Percentiles rank a stretch among this genome's conserved stretches.
Conservation (phyloP, 2,113 vertebrate genomes). For the Cinclus mexicanus region DNA sequence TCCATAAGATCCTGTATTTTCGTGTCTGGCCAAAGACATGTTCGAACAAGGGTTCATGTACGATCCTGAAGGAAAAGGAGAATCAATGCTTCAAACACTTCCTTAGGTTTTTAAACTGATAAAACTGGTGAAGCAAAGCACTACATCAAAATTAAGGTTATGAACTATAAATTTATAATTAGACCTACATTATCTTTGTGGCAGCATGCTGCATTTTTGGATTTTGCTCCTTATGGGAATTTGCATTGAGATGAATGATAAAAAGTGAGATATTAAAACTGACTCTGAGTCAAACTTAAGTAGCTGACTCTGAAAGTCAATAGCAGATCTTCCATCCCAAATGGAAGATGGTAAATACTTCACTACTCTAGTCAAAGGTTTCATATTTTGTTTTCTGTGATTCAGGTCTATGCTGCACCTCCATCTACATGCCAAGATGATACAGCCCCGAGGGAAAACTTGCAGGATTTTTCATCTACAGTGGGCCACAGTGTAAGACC, state of each 20-base stretch:
- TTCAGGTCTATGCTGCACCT: slow-evolving; percentile 84
- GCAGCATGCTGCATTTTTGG: background rate
- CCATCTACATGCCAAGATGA: slow-evolving; percentile 74
- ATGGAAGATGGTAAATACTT: background rate
- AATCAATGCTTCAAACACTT: background rate
- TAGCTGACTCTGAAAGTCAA: background rate
- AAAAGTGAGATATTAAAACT: background rate
- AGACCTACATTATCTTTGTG: background rate
- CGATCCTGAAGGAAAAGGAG: background rate
- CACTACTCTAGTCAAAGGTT: background rate
- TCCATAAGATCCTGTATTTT: background rate
- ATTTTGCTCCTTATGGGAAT: background rate
- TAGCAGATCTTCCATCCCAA: background rate
- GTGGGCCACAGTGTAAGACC: slow-evolving; percentile 58
- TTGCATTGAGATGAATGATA: background rate
- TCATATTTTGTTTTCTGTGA: slow-evolving; percentile 5
- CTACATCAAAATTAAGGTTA: background rate
- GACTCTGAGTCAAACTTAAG: background rate
- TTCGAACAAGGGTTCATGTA: background rate
- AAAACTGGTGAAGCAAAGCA: background rate
- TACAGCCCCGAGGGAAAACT: slow-evolving; percentile 75
- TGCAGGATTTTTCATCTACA: slow-evolving; percentile 86
- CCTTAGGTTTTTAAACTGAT: background rate
- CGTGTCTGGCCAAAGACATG: background rate
- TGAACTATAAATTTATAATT: background rate